Conservation (phyloP, 1,140 invertebrate genomes). For the Drosophila auraria region DNA sequence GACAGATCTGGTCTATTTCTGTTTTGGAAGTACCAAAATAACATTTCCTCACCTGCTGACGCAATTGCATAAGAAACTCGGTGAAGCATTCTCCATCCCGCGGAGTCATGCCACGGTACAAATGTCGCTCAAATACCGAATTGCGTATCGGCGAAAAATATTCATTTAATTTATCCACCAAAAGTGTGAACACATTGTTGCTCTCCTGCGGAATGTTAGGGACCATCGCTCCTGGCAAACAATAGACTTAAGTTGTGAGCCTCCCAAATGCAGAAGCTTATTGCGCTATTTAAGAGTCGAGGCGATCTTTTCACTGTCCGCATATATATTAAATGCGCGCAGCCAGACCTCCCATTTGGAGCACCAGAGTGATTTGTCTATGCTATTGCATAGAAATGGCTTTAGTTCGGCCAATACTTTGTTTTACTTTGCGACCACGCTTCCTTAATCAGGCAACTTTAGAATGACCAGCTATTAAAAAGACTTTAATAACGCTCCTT, state of each 20-base stretch:
- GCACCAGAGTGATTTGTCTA: too few species aligned
- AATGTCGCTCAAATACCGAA: too few species aligned
- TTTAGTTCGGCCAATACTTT: too few species aligned
- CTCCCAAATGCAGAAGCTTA: neutral
- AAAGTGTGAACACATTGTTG: too few species aligned
- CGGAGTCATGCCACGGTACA: neutral
- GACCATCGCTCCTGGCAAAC: constrained; percentile 10
- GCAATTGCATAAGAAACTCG: constrained; percentile 5
- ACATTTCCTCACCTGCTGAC: constrained; percentile 13
- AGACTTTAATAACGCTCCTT: neutral
- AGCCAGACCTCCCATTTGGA: too few species aligned
- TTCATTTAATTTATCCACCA: too few species aligned
- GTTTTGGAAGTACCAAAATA: constrained; percentile 18
- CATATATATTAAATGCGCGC: too few species aligned
- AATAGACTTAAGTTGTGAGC: constrained; percentile 10
- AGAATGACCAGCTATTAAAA: neutral
- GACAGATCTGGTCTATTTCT: too few species aligned
- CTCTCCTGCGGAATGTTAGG: neutral
- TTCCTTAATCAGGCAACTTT: neutral
- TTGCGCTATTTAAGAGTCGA: too few species aligned
- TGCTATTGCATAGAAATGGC: too few species aligned
- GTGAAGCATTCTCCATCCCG: constrained; percentile 5
- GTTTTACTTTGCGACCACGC: constrained; percentile 2
- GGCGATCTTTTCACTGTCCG: too few species aligned
- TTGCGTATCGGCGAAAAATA: too few species aligned